Base-by-base conservation (phyloP, 2,888 invertebrate species). In the Ectropis crepuscularia region DNA sequence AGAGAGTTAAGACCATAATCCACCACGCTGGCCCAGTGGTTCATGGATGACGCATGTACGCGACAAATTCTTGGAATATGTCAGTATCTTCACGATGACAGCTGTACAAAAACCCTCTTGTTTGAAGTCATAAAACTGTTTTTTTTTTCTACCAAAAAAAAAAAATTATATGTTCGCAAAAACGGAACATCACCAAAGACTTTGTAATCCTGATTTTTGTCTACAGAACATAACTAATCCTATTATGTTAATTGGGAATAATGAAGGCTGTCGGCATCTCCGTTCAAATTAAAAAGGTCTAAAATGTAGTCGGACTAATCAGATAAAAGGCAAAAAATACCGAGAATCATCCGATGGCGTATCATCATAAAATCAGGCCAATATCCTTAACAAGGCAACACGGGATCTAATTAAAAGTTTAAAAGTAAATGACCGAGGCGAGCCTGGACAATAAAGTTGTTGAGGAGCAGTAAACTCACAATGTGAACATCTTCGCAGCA, bases 321-420 rank as follows among this genome's bases (percentile, higher is more conserved):
- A 75, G 78, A 80, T 76, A 74, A 74, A 76, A 69, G 67, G 68
- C n/a, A 70, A 53, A 47, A 53, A 63, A 71, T 76, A 76, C 76
- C 66, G 70, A 75, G 79, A 76, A 77, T 71, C 70, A 76, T 77
- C 77, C 75, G 72, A 75, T 70, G 65, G 70, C 75, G 73, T 73
- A 73, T 76, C 74, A 78, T 79, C 81, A 81, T 83, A 85, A 86
- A 85, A 79, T 81, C 78, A 70, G 76, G 70, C 79, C 83, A 79
- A 83, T 84, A 82, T 81, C 82, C 81, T 83, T 86, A 87, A 87
- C 84, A 85, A 85, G 85, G 78, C 80, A 82, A 79, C 80, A 79
- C 79, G 83, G 81, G 80, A 79, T 76, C 86, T 87, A 87, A 87
- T 87, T 86, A 87, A 87, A 87, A 85, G 82, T 85, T 83, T 78